Percentiles rank a stretch among this genome's conserved stretches.
Evolutionary conservation across 2,888 invertebrate genomes (phyloP).

Genomic region (Subacronicta megacephala): DNA sequence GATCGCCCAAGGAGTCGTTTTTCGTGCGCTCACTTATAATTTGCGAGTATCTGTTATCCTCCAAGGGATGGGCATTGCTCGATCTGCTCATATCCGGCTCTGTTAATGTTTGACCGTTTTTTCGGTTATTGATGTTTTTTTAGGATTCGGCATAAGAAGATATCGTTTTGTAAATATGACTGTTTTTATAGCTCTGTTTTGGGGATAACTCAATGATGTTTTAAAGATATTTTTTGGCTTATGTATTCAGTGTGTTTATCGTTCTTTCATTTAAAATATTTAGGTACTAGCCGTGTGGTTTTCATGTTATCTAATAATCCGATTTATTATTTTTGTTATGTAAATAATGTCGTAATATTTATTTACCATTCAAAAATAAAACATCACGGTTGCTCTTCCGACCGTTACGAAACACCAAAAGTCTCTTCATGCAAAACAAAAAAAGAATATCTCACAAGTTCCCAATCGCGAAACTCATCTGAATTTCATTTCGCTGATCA

Average conservation of each 20-base stretch:
- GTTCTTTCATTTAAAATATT: neutral
- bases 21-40: slow-evolving; percentile 80
- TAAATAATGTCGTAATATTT: slow-evolving; percentile 19
- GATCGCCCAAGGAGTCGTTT: slow-evolving; percentile 84
- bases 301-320: too few species aligned
- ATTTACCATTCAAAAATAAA: slow-evolving; percentile 43
- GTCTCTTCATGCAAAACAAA: slow-evolving; percentile 47
- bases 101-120: slow-evolving; percentile 67
- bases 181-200: slow-evolving; percentile 22
- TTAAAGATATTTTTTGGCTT: slow-evolving; percentile 13
- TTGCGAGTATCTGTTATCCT: slow-evolving; percentile 78
- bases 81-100: slow-evolving; percentile 67
- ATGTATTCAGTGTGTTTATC: slow-evolving; percentile 11
- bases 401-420: slow-evolving; percentile 48
- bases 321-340: neutral
- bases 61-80: slow-evolving; percentile 65
- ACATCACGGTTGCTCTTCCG: slow-evolving; percentile 40
- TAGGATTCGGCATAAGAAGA: slow-evolving; percentile 56
- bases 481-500: slow-evolving; percentile 71
- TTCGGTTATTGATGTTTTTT: slow-evolving; percentile 67
- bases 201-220: slow-evolving; percentile 14
- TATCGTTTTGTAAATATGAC: slow-evolving; percentile 44
- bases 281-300: too few species aligned
- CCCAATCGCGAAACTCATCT: slow-evolving; percentile 70
- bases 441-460: slow-evolving; percentile 58